Conservation (phyloP, 1,140 invertebrate species). For the Mactra quadrangularis region DNA sequence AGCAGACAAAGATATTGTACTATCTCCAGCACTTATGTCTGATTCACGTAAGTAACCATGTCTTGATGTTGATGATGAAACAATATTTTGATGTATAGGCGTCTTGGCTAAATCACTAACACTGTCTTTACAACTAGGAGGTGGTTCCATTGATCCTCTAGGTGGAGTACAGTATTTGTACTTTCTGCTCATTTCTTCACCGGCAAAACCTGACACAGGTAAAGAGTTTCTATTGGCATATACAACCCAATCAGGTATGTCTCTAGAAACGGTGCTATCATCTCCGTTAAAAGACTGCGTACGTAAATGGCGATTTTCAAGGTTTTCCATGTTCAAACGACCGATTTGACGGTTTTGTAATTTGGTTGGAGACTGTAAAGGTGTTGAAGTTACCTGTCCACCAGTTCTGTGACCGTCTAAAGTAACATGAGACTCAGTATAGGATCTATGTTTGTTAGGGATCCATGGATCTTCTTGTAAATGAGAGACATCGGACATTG, state of each 20-base stretch:
- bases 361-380: neutral
- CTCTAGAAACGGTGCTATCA: conserved; percentile 22
- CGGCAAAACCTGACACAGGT: conserved; percentile 22
- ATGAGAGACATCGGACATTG: conserved; percentile 51
- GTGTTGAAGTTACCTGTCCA: neutral
- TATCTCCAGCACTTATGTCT: conserved; percentile 22
- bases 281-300: conserved; percentile 43
- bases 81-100: neutral
- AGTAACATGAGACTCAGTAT: conserved; percentile 34
- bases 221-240: conserved; percentile 60
- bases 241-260: conserved; percentile 55
- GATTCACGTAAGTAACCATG: neutral
- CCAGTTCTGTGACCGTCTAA: neutral
- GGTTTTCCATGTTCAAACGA: conserved; percentile 18
- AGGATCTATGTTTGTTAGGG: conserved; percentile 45
- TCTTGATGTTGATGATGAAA: conserved; percentile 5
- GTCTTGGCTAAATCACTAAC: conserved; percentile 2
- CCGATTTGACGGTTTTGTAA: neutral
- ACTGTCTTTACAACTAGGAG: neutral
- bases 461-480: conserved; percentile 58
- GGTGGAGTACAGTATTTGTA: conserved; percentile 44
- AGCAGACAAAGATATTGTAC: conserved; percentile 47
- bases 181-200: conserved; percentile 36
- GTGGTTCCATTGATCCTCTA: conserved; percentile 36
- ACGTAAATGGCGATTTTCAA: conserved; percentile 1